phyloP scores from a whole-genome alignment of 2,888 invertebrate genomes.

The Odontocolon sp. region DNA sequence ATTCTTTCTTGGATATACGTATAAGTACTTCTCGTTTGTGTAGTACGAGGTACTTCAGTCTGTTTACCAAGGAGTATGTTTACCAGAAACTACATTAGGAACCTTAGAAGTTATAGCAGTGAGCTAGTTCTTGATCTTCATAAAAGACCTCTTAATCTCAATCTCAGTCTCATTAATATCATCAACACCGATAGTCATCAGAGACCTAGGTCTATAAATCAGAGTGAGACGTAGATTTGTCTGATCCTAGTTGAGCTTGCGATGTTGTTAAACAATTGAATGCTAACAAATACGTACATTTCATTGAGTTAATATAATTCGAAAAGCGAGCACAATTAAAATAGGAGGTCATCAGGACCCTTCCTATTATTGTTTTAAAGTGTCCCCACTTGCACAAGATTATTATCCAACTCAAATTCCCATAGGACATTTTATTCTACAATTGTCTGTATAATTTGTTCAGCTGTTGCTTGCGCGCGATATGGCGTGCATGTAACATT shows the following conservation, averaged over 20 bases:
- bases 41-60: background rate
- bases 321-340: background rate
- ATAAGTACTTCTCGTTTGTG: constrained; percentile 7
- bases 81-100: constrained; percentile 26
- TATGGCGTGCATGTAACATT: constrained; percentile 22
- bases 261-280: background rate
- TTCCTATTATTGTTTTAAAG: constrained; percentile 3
- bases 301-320: background rate
- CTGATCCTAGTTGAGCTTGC: background rate
- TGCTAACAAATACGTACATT: background rate
- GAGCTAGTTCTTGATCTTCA: constrained; percentile 20
- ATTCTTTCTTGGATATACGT: constrained; percentile 21
- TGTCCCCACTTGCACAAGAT: background rate
- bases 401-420: constrained; percentile 21
- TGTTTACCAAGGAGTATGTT: constrained; percentile 14
- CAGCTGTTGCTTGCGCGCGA: background rate
- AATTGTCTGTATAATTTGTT: constrained; percentile 19
- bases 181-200: background rate
- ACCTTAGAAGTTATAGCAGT: background rate
- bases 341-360: background rate
- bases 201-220: background rate
- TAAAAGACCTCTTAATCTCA: constrained; percentile 34
- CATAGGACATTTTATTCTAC: constrained; percentile 23
- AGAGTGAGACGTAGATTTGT: background rate
- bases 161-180: constrained; percentile 24